Evolutionary conservation across 2,888 invertebrate genomes (phyloP).

Genomic region (Amphiduros pacificus): DNA sequence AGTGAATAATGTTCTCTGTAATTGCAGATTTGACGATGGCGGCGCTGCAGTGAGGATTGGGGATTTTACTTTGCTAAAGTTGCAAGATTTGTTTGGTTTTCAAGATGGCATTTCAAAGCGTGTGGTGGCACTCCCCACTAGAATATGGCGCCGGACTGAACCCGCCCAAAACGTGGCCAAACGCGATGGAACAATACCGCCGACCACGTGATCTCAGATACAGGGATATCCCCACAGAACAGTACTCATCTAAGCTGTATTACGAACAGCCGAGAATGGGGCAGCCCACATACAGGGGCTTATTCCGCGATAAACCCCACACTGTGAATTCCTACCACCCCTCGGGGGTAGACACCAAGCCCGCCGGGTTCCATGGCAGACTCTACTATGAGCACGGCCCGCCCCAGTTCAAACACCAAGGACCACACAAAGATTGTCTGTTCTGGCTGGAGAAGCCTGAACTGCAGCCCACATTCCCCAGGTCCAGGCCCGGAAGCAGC

Average conservation of each 20-base stretch:
- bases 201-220: slow-evolving; percentile 24
- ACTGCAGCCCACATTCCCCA: slow-evolving; percentile 16
- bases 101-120: too few relatives aligned
- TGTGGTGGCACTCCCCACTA: slow-evolving; percentile 29
- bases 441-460: slow-evolving; percentile 24
- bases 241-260: slow-evolving; percentile 20
- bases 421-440: slow-evolving; percentile 21
- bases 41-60: too few relatives aligned
- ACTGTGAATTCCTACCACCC: slow-evolving; percentile 25
- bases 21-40: too few relatives aligned
- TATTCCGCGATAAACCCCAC: slow-evolving; percentile 28
- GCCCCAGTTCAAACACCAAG: slow-evolving; percentile 27
- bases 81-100: too few relatives aligned
- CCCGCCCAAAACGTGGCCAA: slow-evolving; percentile 26
- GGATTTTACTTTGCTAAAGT: too few relatives aligned
- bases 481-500: too few relatives aligned
- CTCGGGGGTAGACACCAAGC: slow-evolving; percentile 6
- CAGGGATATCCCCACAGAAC: slow-evolving; percentile 25
- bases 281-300: slow-evolving; percentile 24
- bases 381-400: slow-evolving; percentile 28
- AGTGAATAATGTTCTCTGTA: too few relatives aligned
- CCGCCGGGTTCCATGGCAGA: slow-evolving; percentile 26
- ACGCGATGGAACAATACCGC: slow-evolving; percentile 27
- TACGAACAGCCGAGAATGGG: slow-evolving; percentile 20
- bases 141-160: slow-evolving; percentile 28